Evolutionary conservation across 1,140 invertebrate species (phyloP), one percentile per base, ranked within the genome.

Genomic region (Neodiprion pinetum): DNA sequence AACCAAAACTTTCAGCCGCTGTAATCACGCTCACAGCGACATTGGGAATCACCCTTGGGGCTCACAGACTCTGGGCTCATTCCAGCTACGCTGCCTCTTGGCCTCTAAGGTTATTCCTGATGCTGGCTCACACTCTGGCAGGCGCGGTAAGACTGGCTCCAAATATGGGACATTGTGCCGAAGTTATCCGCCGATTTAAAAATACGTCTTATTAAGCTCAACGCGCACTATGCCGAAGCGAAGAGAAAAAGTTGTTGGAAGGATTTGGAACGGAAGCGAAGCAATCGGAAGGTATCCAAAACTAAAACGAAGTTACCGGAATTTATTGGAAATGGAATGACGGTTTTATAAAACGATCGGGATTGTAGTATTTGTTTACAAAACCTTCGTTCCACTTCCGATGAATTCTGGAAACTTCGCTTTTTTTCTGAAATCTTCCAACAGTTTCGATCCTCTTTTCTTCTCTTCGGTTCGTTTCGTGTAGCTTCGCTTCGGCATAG

Each of bases 61-160:
- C 95, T 1, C 97, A 99, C 84, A 90, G 97, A 77, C 86, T 98
- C 17, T 99, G 97, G 96, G 92, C 96, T 0, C 98, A 99, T 87
- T 85, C 90, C 53, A 91, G 95, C 0, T 99, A 96, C 85, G 92
- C 93, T 80, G 97, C 97, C 1, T 91, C 84, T 68, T 88, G 89
- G 0, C 89, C 92, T 3, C 80, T 98, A 1, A 91, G 93, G 78
- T 83, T 96, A n/a, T 88, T 96, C 65, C 88, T 98, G 0, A 94
- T 95, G 85, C 61, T 96, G 1, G 92, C 92, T 75, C 95, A 98
- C 79, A 96, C 95, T 0, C 86, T 97, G 68, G 92, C 93, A 12
- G 94, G 96, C 77, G 94, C 97, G 89, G 96, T 97, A 90, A 88
- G 87, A 40, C 28, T 40, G 28, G 28, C 2, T 40, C 5, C 28